Evolutionary conservation across 2,797 vertebrate genomes (phyloP), one percentile per base, ranked within the genome.

Genomic region (Trematomus bernacchii): DNA sequence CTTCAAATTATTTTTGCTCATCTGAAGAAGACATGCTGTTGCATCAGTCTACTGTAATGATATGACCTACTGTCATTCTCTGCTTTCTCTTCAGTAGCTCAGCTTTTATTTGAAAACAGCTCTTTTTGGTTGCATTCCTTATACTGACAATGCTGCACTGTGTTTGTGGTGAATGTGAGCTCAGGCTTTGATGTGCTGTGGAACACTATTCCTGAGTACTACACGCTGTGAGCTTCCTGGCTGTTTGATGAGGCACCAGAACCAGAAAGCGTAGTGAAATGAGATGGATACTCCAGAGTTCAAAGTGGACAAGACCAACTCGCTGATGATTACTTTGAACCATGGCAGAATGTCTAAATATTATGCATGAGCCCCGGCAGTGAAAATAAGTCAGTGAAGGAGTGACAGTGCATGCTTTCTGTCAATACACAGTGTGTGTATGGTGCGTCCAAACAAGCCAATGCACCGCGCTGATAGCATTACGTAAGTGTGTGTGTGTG

Each of bases 121-220:
- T 83, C 59, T 67, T 75, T 69, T 80, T 27, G 48, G 79, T 89
- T 82, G 77, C 74, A 40, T 83, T 76, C 51, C 71, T 76, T 46
- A 30, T 51, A 67, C 73, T 83, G 83, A 88, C 85, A 83, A 86
- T 66, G 74, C 85, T 87, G 86, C 83, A 61, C 76, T 80, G 81
- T 87, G 72, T 85, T 81, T 33, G 63, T 89, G 42, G 73, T 89
- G 82, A 78, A 84, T 83, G 78, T 87, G 73, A 86, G 71, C 85
- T 80, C 71, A 65, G 71, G 76, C 85, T 92, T 93, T 90, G 85
- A 89, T 90, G 89, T 88, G 77, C 66, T 46, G 71, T 19, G 83
- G 86, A 87, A 84, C 78, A 80, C 71, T 50, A 51, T 79, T 77
- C 76, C 81, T 60, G 74, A 71, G 68, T 78, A 42, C 69, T 54